Base-by-base conservation (phyloP, 2,888 invertebrate genomes). In the Microctonus aethiopoides region DNA sequence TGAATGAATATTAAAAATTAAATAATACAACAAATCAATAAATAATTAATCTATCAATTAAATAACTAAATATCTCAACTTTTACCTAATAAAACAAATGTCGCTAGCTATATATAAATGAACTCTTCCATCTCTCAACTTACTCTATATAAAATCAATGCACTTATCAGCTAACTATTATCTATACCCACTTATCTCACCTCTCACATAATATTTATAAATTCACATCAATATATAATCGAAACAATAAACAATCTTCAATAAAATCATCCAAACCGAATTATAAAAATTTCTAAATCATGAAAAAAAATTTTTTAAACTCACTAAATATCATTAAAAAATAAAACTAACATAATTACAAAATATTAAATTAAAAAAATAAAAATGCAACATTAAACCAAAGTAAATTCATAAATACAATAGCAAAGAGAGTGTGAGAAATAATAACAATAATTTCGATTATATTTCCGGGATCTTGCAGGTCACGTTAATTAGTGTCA, bases 81-180 rank as follows among this genome's bases (percentile, higher is more conserved):
- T 29, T 29, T 7, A 29, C 29, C 7, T 29, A 29, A 29, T 29
- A 29, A 29, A 29, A 29, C 7, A 9, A 13, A 51, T 63, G 7
- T 36, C 20, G 32, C 34, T 62, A 64, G 54, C 54, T 29, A 22
- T n/a, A 22, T n/a, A 20, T 34, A 56, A 68, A 63, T 63, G 62
- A 63, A 57, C 46, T 68, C 57, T 46, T 32, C 68, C 63, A 63
- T n/a, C 36, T 67, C 46, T n/a, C n/a, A n/a, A n/a, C n/a, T n/a
- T n/a, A n/a, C n/a, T 26, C 46, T 22, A 70, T 74, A 62, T 71
- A 66, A 67, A 75, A 75, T 71, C 71, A 63, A 66, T 51, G 63
- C 70, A 74, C 71, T 73, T 74, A 67, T 64, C 67, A 74, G 68
- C n/a, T 63, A 71, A 71, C 62, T 68, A 73, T 72, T 71, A 75